Evolutionary conservation across 2,797 vertebrate species (phyloP).

Genomic region (Smutsia gigantea): DNA sequence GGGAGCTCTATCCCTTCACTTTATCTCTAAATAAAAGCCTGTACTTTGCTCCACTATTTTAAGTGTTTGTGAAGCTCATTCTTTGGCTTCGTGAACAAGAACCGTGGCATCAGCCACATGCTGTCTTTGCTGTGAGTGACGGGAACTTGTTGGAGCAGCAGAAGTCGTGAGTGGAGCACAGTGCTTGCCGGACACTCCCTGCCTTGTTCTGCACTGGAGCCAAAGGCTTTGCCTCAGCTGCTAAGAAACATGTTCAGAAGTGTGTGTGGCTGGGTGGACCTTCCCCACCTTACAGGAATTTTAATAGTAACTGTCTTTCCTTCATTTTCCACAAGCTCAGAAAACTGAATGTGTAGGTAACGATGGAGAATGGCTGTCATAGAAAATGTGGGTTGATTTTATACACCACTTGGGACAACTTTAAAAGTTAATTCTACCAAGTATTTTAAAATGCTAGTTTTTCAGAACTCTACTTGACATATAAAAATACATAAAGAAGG

Average conservation of each 20-base stretch:
- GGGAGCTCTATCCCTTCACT: too few species aligned
- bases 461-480: too few species aligned
- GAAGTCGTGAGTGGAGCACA: conserved; percentile 39
- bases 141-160: conserved; percentile 82
- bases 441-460: too few species aligned
- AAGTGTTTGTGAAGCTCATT: too few species aligned
- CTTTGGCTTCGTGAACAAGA: too few species aligned
- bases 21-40: too few species aligned
- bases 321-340: conserved; percentile 86
- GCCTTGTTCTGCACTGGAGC: not conserved
- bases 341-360: conserved; percentile 94
- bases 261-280: conserved; percentile 65
- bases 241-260: conserved; percentile 46
- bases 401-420: too few species aligned
- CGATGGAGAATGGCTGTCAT: conserved; percentile 91
- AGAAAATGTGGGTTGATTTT: conserved; percentile 90
- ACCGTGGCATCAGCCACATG: conserved; percentile 72
- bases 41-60: too few species aligned
- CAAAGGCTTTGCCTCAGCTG: conserved; percentile 61
- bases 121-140: conserved; percentile 81
- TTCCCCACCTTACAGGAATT: not conserved
- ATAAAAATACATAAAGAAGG: too few species aligned
- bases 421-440: too few species aligned
- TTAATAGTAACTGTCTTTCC: conserved; percentile 70
- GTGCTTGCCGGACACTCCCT: conserved; percentile 49